Conservation (phyloP, 1,140 invertebrate genomes). For the Homarus americanus region DNA sequence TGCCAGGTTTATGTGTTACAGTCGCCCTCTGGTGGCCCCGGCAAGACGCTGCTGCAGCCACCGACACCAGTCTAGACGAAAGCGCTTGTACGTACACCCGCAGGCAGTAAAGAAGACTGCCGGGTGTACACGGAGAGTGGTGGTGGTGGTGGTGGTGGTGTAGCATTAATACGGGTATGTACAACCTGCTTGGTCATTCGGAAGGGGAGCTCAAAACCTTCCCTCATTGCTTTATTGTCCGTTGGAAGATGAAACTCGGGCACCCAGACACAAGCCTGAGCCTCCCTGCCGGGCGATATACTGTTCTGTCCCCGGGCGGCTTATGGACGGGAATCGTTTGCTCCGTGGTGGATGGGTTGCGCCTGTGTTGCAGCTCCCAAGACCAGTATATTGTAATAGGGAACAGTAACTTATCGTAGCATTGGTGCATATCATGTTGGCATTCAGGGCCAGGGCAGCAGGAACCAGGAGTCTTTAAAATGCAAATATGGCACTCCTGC, state of each 20-base stretch:
- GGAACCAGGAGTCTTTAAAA: slow-evolving; percentile 59
- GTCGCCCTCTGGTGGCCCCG: not conserved
- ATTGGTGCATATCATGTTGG: slow-evolving; percentile 72
- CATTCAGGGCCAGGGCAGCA: slow-evolving; percentile 62
- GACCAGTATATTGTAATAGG: slow-evolving; percentile 72
- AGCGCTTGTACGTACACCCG: not conserved
- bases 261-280: slow-evolving; percentile 8
- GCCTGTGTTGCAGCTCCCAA: not conserved
- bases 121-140: too few species aligned
- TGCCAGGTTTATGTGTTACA: not conserved
- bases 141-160: not conserved
- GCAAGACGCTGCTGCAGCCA: not conserved
- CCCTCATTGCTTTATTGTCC: slow-evolving; percentile 71
- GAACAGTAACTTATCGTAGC: slow-evolving; percentile 71
- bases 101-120: not conserved
- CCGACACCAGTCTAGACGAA: not conserved
- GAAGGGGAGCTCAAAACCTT: slow-evolving; percentile 61
- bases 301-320: not conserved
- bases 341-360: not conserved
- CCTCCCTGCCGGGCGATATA: not conserved
- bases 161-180: slow-evolving; percentile 35
- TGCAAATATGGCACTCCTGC: slow-evolving; percentile 54
- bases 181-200: slow-evolving; percentile 64
- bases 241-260: slow-evolving; percentile 60
- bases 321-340: not conserved